Evolutionary conservation across 2,113 vertebrate species (phyloP), one percentile per base, ranked within the genome.

Genomic region (Antigone vipio): DNA sequence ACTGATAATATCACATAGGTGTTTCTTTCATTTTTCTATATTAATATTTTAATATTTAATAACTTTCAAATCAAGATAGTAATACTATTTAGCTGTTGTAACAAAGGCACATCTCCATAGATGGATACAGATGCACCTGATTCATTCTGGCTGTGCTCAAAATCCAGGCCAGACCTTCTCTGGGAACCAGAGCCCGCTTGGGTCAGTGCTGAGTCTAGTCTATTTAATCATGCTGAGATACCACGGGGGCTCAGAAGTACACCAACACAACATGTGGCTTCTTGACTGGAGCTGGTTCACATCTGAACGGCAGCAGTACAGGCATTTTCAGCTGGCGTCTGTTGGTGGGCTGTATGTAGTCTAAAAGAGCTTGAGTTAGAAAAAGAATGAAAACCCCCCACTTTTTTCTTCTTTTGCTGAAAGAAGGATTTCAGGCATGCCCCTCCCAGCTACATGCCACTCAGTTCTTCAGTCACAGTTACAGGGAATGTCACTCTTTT

Each of bases 231-330:
- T 53, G 62, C 78, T 89, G 78, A 85, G 62, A 16, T 38, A 20
- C 69, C 21, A 35, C 34, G 79, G 75, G 12, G n/a, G 35, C 76
- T 83, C 55, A 73, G 40, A 86, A 95, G 49, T 20, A 49, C 21
- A 52, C 34, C 40, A 52, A 7, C 55, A 34, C 22, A 26, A 17
- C 6, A 0, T 32, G 73, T 24, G 60, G n/a, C 74, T 89, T 88
- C 74, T 68, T 72, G 78, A 24, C 66, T 88, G 60, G 56, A 60
- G 74, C 66, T 59, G 52, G 4, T 87, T 79, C 58, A 49, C 53
- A 64, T 52, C 40, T 0, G 1, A 53, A 10, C 0, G 0, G 67
- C 8, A 9, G 45, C 63, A 79, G 71, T 45, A 13, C 5, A 69
- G 83, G 75, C 58, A 24, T 85, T 95, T 85, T 69, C 69, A 56